Percentiles rank a stretch among this genome's conserved stretches.
Conservation (phyloP, 2,888 invertebrate genomes). For the Cephus nigrinus region DNA sequence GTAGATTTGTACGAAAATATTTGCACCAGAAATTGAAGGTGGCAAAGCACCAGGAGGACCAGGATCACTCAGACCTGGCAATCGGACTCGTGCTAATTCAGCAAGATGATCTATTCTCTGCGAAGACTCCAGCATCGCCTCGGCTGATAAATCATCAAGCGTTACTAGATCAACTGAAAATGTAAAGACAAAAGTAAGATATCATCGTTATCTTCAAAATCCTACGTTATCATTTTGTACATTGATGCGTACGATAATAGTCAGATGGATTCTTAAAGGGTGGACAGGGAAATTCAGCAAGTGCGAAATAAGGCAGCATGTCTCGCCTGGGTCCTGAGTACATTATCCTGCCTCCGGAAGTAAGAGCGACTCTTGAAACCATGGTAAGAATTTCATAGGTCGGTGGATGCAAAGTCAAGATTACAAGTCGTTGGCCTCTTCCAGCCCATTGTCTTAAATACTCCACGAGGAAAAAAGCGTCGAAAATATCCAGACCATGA, state of each 20-base stretch:
- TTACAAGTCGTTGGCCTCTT: constrained; percentile 78
- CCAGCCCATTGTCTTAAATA: constrained; percentile 93
- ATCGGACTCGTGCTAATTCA: constrained; percentile 80
- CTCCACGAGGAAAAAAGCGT: constrained; percentile 94
- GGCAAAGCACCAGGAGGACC: constrained; percentile 85
- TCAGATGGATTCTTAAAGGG: constrained; percentile 97
- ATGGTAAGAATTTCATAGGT: constrained; percentile 96
- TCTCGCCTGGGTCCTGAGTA: constrained; percentile 90
- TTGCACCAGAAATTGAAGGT: constrained; percentile 74
- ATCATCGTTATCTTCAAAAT: not conserved
- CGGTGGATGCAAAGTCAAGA: constrained; percentile 92
- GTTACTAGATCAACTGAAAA: constrained; percentile 91
- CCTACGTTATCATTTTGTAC: not conserved
- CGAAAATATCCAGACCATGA: constrained; percentile 92
- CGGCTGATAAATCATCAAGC: constrained; percentile 90
- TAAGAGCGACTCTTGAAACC: constrained; percentile 85
- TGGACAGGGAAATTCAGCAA: constrained; percentile 92
- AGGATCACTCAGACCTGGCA: constrained; percentile 73
- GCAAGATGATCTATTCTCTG: constrained; percentile 92
- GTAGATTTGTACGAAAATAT: constrained; percentile 77
- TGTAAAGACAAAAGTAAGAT: not conserved
- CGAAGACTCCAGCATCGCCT: constrained; percentile 94
- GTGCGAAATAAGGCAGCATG: constrained; percentile 91
- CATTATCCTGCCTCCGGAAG: constrained; percentile 92
- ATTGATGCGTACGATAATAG: constrained; percentile 83